Base-by-base conservation (phyloP, 2,113 vertebrate species). In the Paramisgurnus dabryanus region DNA sequence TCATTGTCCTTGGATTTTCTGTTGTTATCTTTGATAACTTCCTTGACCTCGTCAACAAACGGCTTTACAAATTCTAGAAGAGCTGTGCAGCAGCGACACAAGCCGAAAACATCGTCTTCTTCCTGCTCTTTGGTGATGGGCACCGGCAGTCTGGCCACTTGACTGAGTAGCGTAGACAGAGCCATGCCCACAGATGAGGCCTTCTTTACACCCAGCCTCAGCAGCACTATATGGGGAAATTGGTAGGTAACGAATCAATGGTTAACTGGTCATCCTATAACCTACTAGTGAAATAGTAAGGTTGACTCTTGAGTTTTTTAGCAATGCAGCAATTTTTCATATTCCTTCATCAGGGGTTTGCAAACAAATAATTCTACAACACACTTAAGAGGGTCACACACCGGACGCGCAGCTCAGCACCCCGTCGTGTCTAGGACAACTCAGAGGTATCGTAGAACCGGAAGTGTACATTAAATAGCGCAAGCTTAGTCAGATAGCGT, bases 171-270 rank as follows among this genome's bases (percentile, higher is more conserved):
- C 0, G 96, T 93, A n/a, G 96, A 95, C 81, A 99, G 89, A 27
- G 94, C 92, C 90, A 99, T 94, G 75, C 96, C 96, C 86, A 98
- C 84, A 0, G 96, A 98, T 27, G 96, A 95, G 0, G 95, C 92
- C 84, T 96, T 98, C 83, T 94, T 96, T 77, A 86, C 87, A 63
- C 91, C 93, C 87, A 98, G 93, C 53, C 94, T 87, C 90, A 95
- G 87, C 70, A 99, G 91, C 85, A 97, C 97, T 99, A 79, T 13
- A 18, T 45, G 4, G 7, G 18, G 12, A 68, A 7, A 34, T 34
- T 34, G 27, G 27, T 34, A 3, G 1, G 3, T 34, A 34, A 34
- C 27, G 27, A 34, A 34, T 34, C 27, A 34, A 34, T 34, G 27
- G 27, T 34, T 34, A 34, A 34, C 27, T 34, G 2, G 3, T 34